These are phyloP conservation scores for Heliangelus exortis DNA, from an alignment of 2,797 vertebrate genomes.

Conservation along the genomic window DNA sequence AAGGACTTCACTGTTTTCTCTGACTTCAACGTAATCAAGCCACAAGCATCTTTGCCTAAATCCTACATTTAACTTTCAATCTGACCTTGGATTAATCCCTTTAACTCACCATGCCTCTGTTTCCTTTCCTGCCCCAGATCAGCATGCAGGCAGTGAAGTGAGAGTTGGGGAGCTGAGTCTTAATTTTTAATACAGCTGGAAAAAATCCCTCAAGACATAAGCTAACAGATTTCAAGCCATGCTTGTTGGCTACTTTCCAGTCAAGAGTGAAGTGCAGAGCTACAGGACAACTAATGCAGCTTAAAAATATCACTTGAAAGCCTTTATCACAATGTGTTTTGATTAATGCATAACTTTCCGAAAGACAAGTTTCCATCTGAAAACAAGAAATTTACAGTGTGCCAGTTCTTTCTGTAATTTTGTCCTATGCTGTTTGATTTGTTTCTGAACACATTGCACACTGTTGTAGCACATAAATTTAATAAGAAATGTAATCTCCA, in stretches of 20 bases:
- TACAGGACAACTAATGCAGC: background rate
- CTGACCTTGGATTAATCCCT: slow-evolving; percentile 62
- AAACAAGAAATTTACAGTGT: slow-evolving; percentile 36
- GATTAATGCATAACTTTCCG: slow-evolving; percentile 35
- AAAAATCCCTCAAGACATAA: slow-evolving; percentile 62
- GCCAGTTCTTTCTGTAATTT: background rate
- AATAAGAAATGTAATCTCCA: slow-evolving; percentile 18
- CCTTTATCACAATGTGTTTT: slow-evolving; percentile 35
- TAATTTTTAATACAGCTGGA: slow-evolving; percentile 70
- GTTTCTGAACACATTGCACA: background rate
- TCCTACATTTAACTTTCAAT: slow-evolving; percentile 35
- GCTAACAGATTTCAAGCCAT: slow-evolving; percentile 61
- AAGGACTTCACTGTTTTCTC: slow-evolving; percentile 55
- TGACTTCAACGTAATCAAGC: slow-evolving; percentile 41
- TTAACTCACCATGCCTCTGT: slow-evolving; percentile 61
- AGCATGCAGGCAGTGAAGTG: slow-evolving; percentile 40
- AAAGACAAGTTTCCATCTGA: slow-evolving; percentile 19
- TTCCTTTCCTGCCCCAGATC: slow-evolving; percentile 50
- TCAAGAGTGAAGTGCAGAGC: slow-evolving; percentile 10
- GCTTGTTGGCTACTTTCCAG: slow-evolving; percentile 60
- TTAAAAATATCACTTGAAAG: slow-evolving; percentile 54
- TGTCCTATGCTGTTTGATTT: slow-evolving; percentile 57
- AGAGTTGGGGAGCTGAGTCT: slow-evolving; percentile 33
- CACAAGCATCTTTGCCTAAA: background rate
- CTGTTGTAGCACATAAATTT: slow-evolving; percentile 38